Evolutionary conservation across 2,113 vertebrate species (phyloP).

Genomic region (Megaceryle maxima): DNA sequence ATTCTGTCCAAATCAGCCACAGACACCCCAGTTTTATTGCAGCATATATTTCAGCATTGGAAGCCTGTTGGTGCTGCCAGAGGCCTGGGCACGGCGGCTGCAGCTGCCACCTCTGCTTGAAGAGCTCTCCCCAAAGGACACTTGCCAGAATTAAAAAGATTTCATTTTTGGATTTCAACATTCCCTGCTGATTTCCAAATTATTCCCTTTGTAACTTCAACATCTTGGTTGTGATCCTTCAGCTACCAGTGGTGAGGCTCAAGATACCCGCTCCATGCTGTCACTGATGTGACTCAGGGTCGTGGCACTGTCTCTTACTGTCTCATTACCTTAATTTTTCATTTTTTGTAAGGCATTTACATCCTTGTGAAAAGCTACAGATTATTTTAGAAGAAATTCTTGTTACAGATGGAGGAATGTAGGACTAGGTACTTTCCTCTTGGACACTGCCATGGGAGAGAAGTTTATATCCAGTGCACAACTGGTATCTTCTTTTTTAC

Average conservation of each 20-base stretch:
- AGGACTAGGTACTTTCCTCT: not conserved
- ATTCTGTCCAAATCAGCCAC: not conserved
- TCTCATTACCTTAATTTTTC: not conserved
- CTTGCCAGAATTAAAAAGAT: not conserved
- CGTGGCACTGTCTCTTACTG: not conserved
- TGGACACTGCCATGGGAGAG: rapidly evolving
- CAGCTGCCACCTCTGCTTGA: not conserved
- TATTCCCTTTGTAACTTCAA: not conserved
- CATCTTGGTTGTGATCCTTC: not conserved
- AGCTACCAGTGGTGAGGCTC: not conserved
- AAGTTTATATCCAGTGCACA: not conserved
- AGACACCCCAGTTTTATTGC: not conserved
- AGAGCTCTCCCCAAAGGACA: not conserved
- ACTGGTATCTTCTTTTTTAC: not conserved
- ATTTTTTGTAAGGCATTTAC: not conserved
- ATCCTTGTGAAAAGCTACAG: not conserved
- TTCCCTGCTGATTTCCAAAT: not conserved
- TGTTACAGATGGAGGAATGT: not conserved
- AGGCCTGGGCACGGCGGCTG: not conserved
- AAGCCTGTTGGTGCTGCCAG: not conserved
- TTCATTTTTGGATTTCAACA: not conserved
- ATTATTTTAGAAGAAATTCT: not conserved
- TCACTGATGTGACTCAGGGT: rapidly evolving
- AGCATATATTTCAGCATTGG: not conserved
- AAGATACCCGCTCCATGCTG: rapidly evolving